Base-by-base conservation (phyloP, 2,113 vertebrate species). In the Pterocles burchelli region DNA sequence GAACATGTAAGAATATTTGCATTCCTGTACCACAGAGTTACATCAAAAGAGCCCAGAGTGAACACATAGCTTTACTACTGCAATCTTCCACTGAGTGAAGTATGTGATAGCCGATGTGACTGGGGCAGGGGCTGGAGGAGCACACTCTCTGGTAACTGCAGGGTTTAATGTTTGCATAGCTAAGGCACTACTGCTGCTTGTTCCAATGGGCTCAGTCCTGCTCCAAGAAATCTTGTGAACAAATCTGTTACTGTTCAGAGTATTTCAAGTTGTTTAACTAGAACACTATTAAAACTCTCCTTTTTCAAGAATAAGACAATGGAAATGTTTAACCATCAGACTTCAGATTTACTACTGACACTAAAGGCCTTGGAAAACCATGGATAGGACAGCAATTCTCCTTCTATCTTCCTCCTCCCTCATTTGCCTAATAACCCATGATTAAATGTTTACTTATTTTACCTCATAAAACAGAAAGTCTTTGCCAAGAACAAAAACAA, bases 281-380 rank as follows among this genome's bases (percentile, higher is more conserved):
- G 71, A 96, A 90, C 46, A 18, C 25, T 77, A 54, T 73, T 59
- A 73, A 85, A 73, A 81, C 52, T 88, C 82, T 38, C n/a, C 43
- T 96, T 84, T 95, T 90, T 94, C 77, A 66, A 85, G 41, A 59
- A 26, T 20, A 68, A 88, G 58, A 59, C 61, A 76, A 75, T 34
- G 66, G 83, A 95, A 94, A 91, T 74, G 41, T 94, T 96, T 90
- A 94, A 70, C 80, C 73, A 82, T 83, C 77, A 97, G 75, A 89
- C 45, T 93, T 66, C 29, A 31, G 57, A 63, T 90, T 89, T 94
- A 76, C 70, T 95, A 55, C 87, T 90, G 95, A 52, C 2, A 0
- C 54, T 93, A 87, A 91, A 15, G 15, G 17, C 34, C 20, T 58
- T 87, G 72, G 62, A 84, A 82, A 88, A 77, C 54, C 36, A 29